These are phyloP conservation scores for Gymnocypris eckloni DNA, from an alignment of 2,797 vertebrate genomes.

Conservation along the genomic window DNA sequence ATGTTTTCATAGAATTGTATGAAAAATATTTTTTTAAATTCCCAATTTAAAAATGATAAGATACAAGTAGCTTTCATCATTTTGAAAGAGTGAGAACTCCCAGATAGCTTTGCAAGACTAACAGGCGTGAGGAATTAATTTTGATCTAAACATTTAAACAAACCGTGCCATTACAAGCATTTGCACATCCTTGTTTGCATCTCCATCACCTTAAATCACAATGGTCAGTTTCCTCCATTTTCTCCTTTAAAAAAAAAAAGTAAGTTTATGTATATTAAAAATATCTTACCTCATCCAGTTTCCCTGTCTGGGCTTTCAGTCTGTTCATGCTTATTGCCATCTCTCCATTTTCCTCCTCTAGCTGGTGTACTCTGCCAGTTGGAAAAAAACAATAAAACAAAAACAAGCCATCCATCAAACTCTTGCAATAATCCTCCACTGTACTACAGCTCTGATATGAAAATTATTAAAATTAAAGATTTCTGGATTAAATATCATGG, in stretches of 20 bases:
- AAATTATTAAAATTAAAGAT: not conserved
- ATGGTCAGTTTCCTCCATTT: not conserved
- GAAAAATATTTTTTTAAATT: not conserved
- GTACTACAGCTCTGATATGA: not conserved
- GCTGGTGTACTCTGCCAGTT: conserved; percentile 83
- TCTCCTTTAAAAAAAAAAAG: not conserved
- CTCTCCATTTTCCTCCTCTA: conserved; percentile 91
- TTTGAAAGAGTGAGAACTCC: not conserved
- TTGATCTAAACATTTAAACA: not conserved
- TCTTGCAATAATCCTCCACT: not conserved
- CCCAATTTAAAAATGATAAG: not conserved
- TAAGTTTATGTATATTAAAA: not conserved
- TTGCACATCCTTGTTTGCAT: not conserved
- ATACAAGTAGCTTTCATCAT: not conserved
- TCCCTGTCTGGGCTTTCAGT: conserved; percentile 91
- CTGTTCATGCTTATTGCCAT: conserved; percentile 81
- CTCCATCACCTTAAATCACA: not conserved
- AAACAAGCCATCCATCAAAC: not conserved
- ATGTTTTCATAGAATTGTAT: too few relatives aligned
- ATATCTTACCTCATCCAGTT: conserved; percentile 89
- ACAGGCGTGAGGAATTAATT: not conserved
- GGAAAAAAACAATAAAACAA: not conserved
- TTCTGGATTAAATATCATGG: not conserved
- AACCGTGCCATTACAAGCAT: not conserved
- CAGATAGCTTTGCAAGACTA: not conserved